Percentiles rank a stretch among this genome's conserved stretches.
These are phyloP conservation scores for Falco peregrinus DNA, from an alignment of 2,797 vertebrate species.

Conservation along the genomic window DNA sequence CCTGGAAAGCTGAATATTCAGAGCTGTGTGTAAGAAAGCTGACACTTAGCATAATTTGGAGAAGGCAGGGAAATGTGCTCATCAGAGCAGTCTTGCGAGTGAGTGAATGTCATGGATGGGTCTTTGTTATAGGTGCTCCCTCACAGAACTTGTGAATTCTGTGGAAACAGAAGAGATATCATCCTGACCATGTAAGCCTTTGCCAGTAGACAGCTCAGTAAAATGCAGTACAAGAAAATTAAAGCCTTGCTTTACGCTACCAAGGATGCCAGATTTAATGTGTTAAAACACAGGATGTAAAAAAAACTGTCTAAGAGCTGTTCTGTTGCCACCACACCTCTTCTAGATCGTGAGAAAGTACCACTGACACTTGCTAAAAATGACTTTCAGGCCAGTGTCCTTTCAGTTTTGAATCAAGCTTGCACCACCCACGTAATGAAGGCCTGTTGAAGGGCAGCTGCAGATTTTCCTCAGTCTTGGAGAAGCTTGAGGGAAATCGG, in stretches of 20 bases:
- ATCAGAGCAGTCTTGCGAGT: neutral
- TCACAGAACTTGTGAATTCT: neutral
- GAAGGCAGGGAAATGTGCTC: neutral
- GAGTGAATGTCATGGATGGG: neutral
- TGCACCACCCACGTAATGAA: neutral
- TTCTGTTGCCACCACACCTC: neutral
- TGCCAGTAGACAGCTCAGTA: neutral
- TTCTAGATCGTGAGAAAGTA: neutral
- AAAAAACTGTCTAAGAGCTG: neutral
- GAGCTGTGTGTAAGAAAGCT: neutral
- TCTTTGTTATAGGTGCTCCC: neutral
- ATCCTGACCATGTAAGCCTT: neutral
- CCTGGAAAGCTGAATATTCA: conserved; percentile 10
- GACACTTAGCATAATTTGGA: neutral
- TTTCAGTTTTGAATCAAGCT: neutral
- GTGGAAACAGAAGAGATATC: neutral
- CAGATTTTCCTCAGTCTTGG: neutral
- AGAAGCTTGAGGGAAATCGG: neutral
- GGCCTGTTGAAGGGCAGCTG: neutral
- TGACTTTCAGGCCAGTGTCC: neutral
- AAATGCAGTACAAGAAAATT: neutral
- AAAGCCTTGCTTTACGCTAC: neutral
- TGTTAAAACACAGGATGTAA: neutral
- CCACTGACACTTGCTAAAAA: neutral
- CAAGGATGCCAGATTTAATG: neutral